Conservation (phyloP, 2,888 invertebrate species). For the Willowsia nigromaculata region DNA sequence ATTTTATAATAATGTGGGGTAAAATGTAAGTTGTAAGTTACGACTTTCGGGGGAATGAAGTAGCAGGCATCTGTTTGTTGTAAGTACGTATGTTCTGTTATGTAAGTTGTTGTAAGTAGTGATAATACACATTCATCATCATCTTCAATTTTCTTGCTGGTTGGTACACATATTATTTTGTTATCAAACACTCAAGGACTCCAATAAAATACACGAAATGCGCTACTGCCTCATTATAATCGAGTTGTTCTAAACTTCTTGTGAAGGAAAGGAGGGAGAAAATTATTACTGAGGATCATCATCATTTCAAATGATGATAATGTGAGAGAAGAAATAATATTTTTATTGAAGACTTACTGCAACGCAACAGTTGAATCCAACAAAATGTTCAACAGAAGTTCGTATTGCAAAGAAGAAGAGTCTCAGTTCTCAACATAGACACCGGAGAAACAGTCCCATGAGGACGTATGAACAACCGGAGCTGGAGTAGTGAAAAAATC, state of each 20-base stretch:
- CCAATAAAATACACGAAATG: constrained; percentile 50
- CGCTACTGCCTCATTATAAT: constrained; percentile 40
- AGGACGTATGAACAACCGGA: neutral
- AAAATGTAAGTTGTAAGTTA: constrained; percentile 46
- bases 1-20: constrained; percentile 65
- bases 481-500: neutral
- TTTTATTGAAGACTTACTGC: constrained; percentile 14
- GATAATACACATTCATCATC: constrained; percentile 55
- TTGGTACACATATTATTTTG: constrained; percentile 42
- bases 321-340: constrained; percentile 24
- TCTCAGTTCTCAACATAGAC: neutral
- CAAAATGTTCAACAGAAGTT: neutral
- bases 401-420: neutral
- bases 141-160: constrained; percentile 39
- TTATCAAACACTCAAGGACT: constrained; percentile 63
- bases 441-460: neutral
- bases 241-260: constrained; percentile 17
- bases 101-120: constrained; percentile 47
- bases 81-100: constrained; percentile 21
- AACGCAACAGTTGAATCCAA: neutral
- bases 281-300: constrained; percentile 20
- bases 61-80: constrained; percentile 59
- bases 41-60: constrained; percentile 28
- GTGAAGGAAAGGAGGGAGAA: constrained; percentile 17
- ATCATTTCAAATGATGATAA: constrained; percentile 3